Conservation (phyloP, 2,113 vertebrate species). For the Corythornis madagascariensis region DNA sequence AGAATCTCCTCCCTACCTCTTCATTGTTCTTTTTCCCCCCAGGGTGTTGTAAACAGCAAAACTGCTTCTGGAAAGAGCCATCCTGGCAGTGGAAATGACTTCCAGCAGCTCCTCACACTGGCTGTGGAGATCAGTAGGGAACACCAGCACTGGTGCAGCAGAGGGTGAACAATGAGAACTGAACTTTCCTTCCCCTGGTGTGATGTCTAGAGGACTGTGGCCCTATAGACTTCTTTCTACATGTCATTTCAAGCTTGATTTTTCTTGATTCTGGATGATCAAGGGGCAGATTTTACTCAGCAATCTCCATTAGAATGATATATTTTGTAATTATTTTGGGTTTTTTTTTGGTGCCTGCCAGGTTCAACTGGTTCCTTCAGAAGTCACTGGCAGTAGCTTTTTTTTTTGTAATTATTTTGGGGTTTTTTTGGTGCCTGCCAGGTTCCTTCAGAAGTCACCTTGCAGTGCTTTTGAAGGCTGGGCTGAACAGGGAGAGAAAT, state of each 20-base stretch:
- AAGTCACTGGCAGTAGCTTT: not conserved
- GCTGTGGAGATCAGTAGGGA: not conserved
- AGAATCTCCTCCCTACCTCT: not conserved
- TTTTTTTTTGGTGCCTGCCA: not conserved
- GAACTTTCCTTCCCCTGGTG: not conserved
- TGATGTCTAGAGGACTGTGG: not conserved
- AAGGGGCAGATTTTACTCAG: not conserved
- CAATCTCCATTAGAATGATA: no score
- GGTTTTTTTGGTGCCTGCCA: not conserved
- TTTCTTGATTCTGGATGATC: not conserved
- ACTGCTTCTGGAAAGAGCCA: not conserved
- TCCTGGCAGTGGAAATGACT: not conserved
- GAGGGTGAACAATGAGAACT: not conserved
- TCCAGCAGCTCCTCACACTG: not conserved
- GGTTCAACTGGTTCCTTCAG: not conserved
- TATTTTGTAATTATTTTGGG: no score
- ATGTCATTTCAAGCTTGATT: not conserved
- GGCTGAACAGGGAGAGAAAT: not conserved
- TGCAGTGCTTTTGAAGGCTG: slow-evolving; percentile 3
- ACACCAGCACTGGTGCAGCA: not conserved
- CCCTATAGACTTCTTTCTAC: not conserved
- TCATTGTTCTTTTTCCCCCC: not conserved
- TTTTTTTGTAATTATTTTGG: no score
- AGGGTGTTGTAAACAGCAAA: not conserved
- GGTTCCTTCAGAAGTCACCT: not conserved